Evolutionary conservation across 2,797 vertebrate genomes (phyloP), one percentile per base, ranked within the genome.

Genomic region (Cirrhinus mrigala): DNA sequence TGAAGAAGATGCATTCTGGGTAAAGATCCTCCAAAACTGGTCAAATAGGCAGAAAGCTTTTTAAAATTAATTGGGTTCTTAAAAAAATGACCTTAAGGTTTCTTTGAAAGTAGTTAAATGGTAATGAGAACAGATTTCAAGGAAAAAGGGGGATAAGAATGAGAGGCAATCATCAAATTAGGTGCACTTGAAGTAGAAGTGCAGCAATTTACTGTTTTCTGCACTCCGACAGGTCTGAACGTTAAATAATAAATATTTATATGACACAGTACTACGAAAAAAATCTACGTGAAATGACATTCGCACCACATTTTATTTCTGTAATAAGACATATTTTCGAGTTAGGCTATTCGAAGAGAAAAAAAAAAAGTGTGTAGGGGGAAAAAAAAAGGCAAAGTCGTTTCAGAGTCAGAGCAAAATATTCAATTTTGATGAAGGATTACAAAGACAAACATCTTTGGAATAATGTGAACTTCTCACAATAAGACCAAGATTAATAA

Each of bases 111-210:
- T n/a, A 18, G 44, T 33, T 74, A 24, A 75, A 48, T 48, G 24
- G 52, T 75, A 83, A 83, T 64, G 27, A 50, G 58, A 74, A 64
- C 11, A 60, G 37, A 73, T 62, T 73, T 46, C 52, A 60, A 44
- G 52, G 22, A 12, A 54, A 54, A 70, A 81, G n/a, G 27, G 3
- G 62, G 3, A 52, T 3, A 9, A 9, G 79, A 69, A 70, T 81
- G 33, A 70, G 14, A 81, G 15, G 66, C 40, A 73, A 82, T 60
- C 15, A 71, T 48, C 56, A 73, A 82, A 60, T 82, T 81, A 70
- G 79, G 14, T 16, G 37, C 10, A 71, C 33, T 46, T 82, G 10
- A 82, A 73, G 16, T 22, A 60, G 54, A 73, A 73, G n/a, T 27
- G 52, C 37, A 48, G 5, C 37, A 74, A 33, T 80, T 37, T 50